phyloP scores from a whole-genome alignment of 2,797 vertebrate species.

The Erpetoichthys calabaricus region DNA sequence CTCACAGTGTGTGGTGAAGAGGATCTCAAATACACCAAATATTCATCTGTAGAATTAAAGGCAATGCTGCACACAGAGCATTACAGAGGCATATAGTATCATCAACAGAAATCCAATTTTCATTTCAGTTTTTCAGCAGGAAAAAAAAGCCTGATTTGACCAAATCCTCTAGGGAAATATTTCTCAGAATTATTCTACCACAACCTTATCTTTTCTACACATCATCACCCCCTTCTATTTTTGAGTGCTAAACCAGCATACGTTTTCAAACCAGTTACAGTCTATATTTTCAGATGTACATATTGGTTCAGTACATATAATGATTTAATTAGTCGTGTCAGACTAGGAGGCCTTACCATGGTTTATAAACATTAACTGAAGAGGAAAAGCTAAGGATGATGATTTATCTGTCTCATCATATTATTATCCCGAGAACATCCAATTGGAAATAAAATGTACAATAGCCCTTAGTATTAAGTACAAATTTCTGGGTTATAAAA shows the following conservation, averaged over 20 bases:
- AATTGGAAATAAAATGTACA: neutral
- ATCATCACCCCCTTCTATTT: too few relatives aligned
- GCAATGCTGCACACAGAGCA: neutral
- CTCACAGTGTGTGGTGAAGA: neutral
- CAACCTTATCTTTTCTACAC: too few relatives aligned
- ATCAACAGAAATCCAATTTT: neutral
- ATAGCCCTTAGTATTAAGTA: too few relatives aligned
- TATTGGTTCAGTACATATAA: slow-evolving; percentile 1
- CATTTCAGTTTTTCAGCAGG: neutral
- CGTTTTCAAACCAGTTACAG: neutral
- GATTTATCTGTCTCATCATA: slow-evolving; percentile 9
- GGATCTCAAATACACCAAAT: slow-evolving; percentile 1
- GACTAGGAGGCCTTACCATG: neutral
- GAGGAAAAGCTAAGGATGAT: neutral
- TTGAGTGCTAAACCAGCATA: slow-evolving; percentile 1
- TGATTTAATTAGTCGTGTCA: slow-evolving; percentile 10
- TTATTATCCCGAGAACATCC: slow-evolving; percentile 4
- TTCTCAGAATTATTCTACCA: too few relatives aligned
- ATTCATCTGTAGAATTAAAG: neutral
- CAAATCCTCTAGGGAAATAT: too few relatives aligned
- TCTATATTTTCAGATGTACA: neutral
- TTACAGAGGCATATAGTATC: neutral
- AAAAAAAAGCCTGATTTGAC: too few relatives aligned
- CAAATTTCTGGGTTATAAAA: too few relatives aligned
- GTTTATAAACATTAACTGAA: slow-evolving; percentile 4